Evolutionary conservation across 2,113 vertebrate species (phyloP).

Genomic region (Canis aureus): DNA sequence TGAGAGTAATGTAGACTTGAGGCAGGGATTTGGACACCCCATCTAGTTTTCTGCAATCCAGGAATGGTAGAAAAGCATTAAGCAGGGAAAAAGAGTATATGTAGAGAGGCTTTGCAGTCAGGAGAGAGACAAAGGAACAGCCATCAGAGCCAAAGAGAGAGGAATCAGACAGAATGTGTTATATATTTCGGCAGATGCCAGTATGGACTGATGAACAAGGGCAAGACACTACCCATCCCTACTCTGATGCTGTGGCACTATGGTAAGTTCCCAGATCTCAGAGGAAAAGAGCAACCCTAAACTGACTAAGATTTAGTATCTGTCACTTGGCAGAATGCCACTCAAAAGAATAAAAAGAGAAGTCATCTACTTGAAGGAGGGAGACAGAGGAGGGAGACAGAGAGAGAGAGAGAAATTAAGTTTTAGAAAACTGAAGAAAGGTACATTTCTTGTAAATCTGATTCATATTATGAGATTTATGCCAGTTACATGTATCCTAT

Average conservation of each 20-base stretch:
- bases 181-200: not conserved
- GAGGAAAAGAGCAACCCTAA: not conserved
- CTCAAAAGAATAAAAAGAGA: too few relatives aligned
- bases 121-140: not conserved
- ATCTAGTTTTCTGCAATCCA: not conserved
- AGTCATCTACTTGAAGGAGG: too few relatives aligned
- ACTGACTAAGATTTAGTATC: not conserved
- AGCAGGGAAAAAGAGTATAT: not conserved
- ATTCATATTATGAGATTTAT: not conserved
- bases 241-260: not conserved
- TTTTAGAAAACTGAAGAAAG: conserved; percentile 8
- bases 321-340: not conserved
- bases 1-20: not conserved
- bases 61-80: not conserved
- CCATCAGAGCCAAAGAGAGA: not conserved
- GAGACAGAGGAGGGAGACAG: not conserved
- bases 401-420: not conserved
- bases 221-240: not conserved
- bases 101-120: not conserved
- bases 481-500: not conserved
- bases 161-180: not conserved
- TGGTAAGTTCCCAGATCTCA: not conserved
- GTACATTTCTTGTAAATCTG: not conserved
- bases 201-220: not conserved
- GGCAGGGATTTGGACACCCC: not conserved